Evolutionary conservation across 2,888 invertebrate species (phyloP).

Genomic region (Coleophora flavipennella): DNA sequence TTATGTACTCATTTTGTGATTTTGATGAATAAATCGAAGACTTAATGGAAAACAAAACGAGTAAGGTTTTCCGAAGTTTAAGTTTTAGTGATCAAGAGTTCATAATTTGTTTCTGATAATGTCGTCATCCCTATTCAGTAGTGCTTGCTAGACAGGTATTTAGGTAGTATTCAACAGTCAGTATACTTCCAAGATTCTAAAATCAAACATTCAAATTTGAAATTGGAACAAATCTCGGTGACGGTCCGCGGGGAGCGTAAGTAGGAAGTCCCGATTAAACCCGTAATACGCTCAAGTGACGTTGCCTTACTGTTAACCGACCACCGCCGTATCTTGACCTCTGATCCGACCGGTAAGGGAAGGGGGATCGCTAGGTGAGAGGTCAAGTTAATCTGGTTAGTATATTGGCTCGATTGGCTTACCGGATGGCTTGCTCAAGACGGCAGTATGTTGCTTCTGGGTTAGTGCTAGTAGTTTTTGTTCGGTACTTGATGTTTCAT

Average conservation of each 20-base stretch:
- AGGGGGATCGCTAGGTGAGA: conserved; percentile 6
- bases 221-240: conserved; percentile 68
- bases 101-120: no score
- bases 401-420: conserved; percentile 63
- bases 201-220: conserved; percentile 43
- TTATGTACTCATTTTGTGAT: no score
- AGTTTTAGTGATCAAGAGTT: no score
- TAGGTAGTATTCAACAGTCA: no score
- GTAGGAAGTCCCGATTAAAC: conserved; percentile 68
- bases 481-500: no score
- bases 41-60: no score
- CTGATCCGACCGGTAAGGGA: conserved; percentile 12
- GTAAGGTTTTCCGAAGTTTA: no score
- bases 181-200: conserved; percentile 17
- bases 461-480: conserved; percentile 10
- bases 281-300: conserved; percentile 67
- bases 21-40: no score
- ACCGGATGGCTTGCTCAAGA: conserved; percentile 66
- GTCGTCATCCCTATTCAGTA: no score
- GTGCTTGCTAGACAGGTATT: no score
- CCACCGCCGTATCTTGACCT: conserved; percentile 34
- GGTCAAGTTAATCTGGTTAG: conserved; percentile 36
- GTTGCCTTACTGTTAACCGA: conserved; percentile 22
- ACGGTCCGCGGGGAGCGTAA: conserved; percentile 44
- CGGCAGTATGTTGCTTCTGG: conserved; percentile 29